Base-by-base conservation (phyloP, 2,113 vertebrate species). In the Regulus satrapa region DNA sequence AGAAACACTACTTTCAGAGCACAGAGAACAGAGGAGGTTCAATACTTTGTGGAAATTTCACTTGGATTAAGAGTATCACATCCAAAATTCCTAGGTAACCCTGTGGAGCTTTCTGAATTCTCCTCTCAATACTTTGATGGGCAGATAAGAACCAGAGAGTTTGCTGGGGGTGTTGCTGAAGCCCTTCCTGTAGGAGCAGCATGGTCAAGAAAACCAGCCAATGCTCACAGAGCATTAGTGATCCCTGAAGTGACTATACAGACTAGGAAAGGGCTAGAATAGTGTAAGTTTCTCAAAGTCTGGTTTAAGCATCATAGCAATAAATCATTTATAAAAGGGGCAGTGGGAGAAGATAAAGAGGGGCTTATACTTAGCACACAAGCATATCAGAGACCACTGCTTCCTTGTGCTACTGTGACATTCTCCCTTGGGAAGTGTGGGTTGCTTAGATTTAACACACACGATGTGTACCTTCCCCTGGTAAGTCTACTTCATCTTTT, bases 331-430 rank as follows among this genome's bases (percentile, higher is more conserved):
- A 5, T 10, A 31, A 75, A 67, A 23, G 5, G 6, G 8, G 1
- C 1, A 2, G 0, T 1, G 0, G 0, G 2, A 4, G 7, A 52
- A 51, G 1, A 58, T 41, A 3, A 49, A 74, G 45, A 71, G 7
- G 2, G 29, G 51, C 12, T 62, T 69, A 20, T 6, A 38, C 41
- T 36, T 78, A 87, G 9, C 9, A 45, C 26, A 20, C 18, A 48
- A 14, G 16, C 8, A 25, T 66, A 55, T 31, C 32, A 61, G 68
- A 89, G 40, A 78, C 31, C 23, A 48, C 2, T 9, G 40, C 16
- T 68, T 72, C 36, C 29, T 24, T 68, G 19, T 18, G 66, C 14
- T 55, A 4, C 10, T 29, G 15, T 8, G 48, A 26, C 29, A 52
- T 51, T 85, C 24, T 10, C 40, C 36, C 59, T 59, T 25, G 51